These are phyloP conservation scores for Macaca nemestrina DNA, from an alignment of 2,113 vertebrate species.

Conservation along the genomic window DNA sequence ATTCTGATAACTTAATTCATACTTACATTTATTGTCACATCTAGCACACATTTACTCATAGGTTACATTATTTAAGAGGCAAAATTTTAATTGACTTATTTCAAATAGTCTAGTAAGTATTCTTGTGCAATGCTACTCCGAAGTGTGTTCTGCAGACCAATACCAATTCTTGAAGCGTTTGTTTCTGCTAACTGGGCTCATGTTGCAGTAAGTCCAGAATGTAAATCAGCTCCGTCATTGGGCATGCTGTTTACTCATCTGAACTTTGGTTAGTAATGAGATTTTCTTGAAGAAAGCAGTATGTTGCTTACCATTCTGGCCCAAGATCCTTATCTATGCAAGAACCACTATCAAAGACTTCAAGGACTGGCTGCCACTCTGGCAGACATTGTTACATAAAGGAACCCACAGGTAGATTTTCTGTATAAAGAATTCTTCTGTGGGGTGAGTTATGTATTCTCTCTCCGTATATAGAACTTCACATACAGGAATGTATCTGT, in stretches of 20 bases:
- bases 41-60: background rate
- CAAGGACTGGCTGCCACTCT: background rate
- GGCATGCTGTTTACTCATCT: background rate
- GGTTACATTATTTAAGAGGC: background rate
- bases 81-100: background rate
- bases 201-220: background rate
- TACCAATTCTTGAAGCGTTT: background rate
- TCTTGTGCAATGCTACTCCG: background rate
- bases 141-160: background rate
- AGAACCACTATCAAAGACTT: background rate
- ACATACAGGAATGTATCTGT: background rate
- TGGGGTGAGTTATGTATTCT: background rate
- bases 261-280: background rate
- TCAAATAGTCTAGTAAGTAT: background rate
- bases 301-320: background rate
- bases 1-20: background rate
- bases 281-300: background rate
- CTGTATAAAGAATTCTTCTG: background rate
- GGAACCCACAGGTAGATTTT: background rate
- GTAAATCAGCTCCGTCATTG: background rate
- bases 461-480: background rate
- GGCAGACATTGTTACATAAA: background rate
- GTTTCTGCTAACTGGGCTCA: background rate
- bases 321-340: background rate
- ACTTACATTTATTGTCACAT: background rate